Conservation (phyloP, 2,888 invertebrate species). For the Stratiomys singularior region DNA sequence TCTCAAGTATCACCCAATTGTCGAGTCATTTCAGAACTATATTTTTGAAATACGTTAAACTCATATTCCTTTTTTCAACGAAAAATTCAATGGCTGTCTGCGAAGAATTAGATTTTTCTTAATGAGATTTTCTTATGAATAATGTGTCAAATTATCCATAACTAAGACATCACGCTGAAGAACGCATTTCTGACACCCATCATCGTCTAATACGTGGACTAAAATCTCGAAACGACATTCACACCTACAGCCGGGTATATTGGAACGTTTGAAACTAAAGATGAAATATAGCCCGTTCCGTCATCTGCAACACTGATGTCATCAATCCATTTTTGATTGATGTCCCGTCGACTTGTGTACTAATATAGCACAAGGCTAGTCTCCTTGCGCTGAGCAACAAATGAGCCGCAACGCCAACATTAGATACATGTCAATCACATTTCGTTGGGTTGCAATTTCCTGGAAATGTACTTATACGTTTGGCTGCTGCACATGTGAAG, state of each 20-base stretch:
- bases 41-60: too few relatives aligned
- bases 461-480: background rate
- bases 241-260: background rate
- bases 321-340: conserved; percentile 25
- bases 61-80: too few relatives aligned
- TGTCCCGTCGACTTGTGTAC: background rate
- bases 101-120: too few relatives aligned
- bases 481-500: background rate
- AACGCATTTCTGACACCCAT: background rate
- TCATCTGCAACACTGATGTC: background rate
- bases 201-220: background rate
- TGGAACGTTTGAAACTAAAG: background rate
- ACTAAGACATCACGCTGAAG: background rate
- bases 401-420: conserved; percentile 2
- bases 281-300: background rate
- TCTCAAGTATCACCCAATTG: too few relatives aligned
- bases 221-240: background rate
- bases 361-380: background rate
- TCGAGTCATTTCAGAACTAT: too few relatives aligned
- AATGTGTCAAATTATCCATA: background rate
- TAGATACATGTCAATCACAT: background rate
- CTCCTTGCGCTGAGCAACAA: background rate
- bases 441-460: background rate
- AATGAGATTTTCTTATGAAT: too few relatives aligned
- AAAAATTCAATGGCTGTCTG: too few relatives aligned